Evolutionary conservation across 92 coral and sea anemone species (phyloP), one percentile per base, ranked within the genome.

Genomic region (Scolanthus callimorphus): DNA sequence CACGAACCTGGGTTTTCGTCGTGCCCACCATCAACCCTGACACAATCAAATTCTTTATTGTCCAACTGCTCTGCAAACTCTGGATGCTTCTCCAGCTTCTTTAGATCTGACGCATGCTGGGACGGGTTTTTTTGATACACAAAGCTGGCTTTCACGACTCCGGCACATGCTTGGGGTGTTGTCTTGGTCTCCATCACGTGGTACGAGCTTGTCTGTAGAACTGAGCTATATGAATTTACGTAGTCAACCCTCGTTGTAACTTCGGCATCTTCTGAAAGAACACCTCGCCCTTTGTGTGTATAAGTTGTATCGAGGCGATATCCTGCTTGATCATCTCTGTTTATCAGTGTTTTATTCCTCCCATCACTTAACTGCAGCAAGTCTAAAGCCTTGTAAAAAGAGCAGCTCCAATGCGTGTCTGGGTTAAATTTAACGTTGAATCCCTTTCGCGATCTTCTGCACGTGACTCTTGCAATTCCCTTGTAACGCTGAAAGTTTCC

Each of bases 391-490:
- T 68, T 27, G 29, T 75, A 81, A 73, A 74, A 68, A 13, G 88
- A 69, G 21, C 78, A 59, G 51, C 57, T 61, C 50, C 68, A 82
- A 27, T 75, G 88, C 1, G 88, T 83, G 41, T 75, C 88, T 17
- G 75, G 82, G 17, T 81, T 81, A 11, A 74, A 57, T 51, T 74
- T 80, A 17, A 80, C 27, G 12, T 76, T 49, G 37, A 78, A 78
- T 8, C 85, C 85, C 70, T 78, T 78, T 8, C 79, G 56, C 0
- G 85, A 73, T 43, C 45, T 55, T 8, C 78, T 69, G 25, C 74
- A 67, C 1, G 82, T 81, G 11, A 67, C 60, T 10, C 39, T 25
- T 13, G 82, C 82, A 17, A 67, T 72, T 11, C 88, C 82, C 41
- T 55, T 73, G 57, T 81, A 74, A 6, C 88, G 46, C 22, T 67